Percentiles rank a stretch among this genome's conserved stretches.
Evolutionary conservation across 2,888 invertebrate species (phyloP).

Genomic region (Dicyrtoma fusca): DNA sequence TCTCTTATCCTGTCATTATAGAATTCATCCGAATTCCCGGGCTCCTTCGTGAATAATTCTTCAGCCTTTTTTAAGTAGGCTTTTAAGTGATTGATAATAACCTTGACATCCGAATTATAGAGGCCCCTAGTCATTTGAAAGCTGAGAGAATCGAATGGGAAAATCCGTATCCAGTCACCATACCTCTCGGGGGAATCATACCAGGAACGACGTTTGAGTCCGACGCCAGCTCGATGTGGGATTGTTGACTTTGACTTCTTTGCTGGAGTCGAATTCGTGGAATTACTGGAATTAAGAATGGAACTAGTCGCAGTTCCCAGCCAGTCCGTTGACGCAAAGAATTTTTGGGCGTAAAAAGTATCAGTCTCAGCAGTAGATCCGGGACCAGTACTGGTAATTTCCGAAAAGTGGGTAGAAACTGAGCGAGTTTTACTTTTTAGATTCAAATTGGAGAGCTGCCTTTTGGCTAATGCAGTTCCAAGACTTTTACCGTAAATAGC

Average conservation of each 20-base stretch:
- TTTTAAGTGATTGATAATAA: slow-evolving; percentile 22
- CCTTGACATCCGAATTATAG: slow-evolving; percentile 5
- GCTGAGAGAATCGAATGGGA: slow-evolving; percentile 63
- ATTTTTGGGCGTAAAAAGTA: slow-evolving; percentile 10
- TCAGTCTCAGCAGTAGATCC: slow-evolving; percentile 1
- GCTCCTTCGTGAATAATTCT: slow-evolving; percentile 26
- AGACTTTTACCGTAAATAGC: slow-evolving; percentile 45
- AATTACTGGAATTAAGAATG: no score
- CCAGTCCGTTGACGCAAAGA: slow-evolving; percentile 1
- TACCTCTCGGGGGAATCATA: slow-evolving; percentile 61
- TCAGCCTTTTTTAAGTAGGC: slow-evolving; percentile 38
- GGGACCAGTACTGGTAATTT: background rate
- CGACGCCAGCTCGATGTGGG: slow-evolving; percentile 63
- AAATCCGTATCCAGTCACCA: slow-evolving; percentile 78
- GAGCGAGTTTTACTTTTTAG: slow-evolving; percentile 4
- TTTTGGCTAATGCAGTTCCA: slow-evolving; percentile 20
- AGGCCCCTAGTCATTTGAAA: slow-evolving; percentile 31
- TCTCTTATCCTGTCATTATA: no score
- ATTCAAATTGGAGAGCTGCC: slow-evolving; percentile 30
- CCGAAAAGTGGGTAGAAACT: background rate
- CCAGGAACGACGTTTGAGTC: slow-evolving; percentile 64
- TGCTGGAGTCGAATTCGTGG: no score
- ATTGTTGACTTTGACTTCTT: background rate
- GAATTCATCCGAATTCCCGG: slow-evolving; percentile 40
- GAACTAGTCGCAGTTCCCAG: background rate